Evolutionary conservation across 2,888 invertebrate species (phyloP), one percentile per base, ranked within the genome.

Genomic region (Sinodicranocentrus sp.): DNA sequence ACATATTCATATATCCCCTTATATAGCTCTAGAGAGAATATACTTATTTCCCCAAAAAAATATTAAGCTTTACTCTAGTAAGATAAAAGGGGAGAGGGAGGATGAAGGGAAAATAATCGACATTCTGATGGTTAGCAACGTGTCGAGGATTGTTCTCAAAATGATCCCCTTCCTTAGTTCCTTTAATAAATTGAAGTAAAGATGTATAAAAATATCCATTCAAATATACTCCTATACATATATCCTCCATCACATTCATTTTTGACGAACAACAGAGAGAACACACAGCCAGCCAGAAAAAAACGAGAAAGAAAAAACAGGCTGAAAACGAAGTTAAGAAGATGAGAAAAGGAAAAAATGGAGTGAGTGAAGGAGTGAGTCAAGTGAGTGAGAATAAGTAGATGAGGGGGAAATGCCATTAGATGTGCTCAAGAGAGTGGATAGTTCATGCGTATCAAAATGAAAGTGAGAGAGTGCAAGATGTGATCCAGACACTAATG

Each of bases 401-500:
- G 82, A 82, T 82, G 76, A 76, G 75, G 82, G 80, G 75, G 82
- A 82, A 82, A 82, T 76, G 71, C 76, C 76, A 84, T 82, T 80
- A 84, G 75, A 82, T 80, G 70, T 82, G 82, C 85, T 87, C 84
- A 83, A 79, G 85, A 82, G 85, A 85, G 76, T 82, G 85, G 82
- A 82, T 83, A 86, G 87, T 86, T 86, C 85, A 86, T 85, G 86
- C 85, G 87, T 86, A 86, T 85, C 84, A 83, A 87, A 87, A 85
- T 84, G 85, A 86, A 85, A 84, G 87, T 75, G 82, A 82, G 85
- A 84, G 84, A 84, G 83, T 86, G 85, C 80, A 84, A 84, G 85
- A 87, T 85, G 85, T 85, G 85, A 85, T 86, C 86, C 79, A 85
- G 88, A 85, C 86, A 86, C 87, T 88, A 88, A 88, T 88, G 88